Percentiles rank a stretch among this genome's conserved stretches.
Conservation (phyloP, 2,797 vertebrate genomes). For the Silurus lanzhouensis region DNA sequence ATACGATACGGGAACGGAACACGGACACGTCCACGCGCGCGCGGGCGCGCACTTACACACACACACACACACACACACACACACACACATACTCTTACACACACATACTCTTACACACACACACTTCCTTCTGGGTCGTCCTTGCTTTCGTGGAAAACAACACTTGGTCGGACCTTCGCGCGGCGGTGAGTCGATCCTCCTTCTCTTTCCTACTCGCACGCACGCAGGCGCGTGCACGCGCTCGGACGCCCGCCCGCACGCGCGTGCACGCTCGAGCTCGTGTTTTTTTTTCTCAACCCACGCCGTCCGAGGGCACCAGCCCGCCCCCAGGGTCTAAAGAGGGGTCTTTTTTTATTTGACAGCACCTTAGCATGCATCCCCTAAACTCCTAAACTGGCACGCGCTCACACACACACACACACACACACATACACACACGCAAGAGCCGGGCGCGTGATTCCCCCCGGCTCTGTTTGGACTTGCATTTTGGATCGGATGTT, state of each 20-base stretch:
- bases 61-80: constrained; percentile 11
- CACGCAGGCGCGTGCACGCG: not conserved
- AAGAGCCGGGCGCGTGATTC: too few relatives aligned
- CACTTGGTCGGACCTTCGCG: constrained; percentile 43
- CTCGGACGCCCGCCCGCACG: not conserved
- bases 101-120: too few relatives aligned
- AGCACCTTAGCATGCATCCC: constrained; percentile 21
- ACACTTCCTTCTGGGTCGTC: constrained; percentile 49
- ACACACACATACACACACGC: not conserved
- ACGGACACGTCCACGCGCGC: too few relatives aligned
- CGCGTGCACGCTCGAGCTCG: not conserved
- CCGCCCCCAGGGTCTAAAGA: too few relatives aligned
- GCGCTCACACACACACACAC: not conserved
- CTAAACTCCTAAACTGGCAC: not conserved
- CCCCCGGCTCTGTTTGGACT: not conserved
- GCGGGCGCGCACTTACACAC: too few relatives aligned
- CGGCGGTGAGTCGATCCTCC: constrained; percentile 65
- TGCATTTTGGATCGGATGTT: not conserved
- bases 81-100: constrained; percentile 54
- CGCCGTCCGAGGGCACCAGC: too few relatives aligned
- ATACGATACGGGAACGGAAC: constrained; percentile 53
- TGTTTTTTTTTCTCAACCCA: too few relatives aligned
- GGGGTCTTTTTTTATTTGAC: constrained; percentile 5
- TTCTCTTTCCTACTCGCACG: constrained; percentile 5
- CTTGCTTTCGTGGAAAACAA: constrained; percentile 28